Evolutionary conservation across 2,113 vertebrate species (phyloP), one percentile per base, ranked within the genome.

Genomic region (Xenus cinereus): DNA sequence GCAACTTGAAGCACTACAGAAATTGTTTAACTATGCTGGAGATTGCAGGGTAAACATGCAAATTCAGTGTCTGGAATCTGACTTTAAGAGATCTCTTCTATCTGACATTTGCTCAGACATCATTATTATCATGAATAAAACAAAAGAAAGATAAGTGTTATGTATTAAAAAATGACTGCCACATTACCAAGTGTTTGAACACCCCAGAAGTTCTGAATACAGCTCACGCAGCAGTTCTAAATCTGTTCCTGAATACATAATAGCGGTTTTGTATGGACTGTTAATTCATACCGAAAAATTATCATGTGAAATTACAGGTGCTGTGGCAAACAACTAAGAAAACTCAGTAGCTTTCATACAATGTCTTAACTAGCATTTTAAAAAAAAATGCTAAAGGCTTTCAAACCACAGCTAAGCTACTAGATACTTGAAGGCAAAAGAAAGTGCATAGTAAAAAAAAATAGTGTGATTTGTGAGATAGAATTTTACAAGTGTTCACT

Each of bases 91-190:
- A 84, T 64, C 33, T 77, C 56, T 90, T 91, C 85, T 82, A 79
- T 56, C 48, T 97, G 95, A 93, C 92, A 72, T 95, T 96, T 94
- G 69, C 53, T 87, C 76, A 90, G 68, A 96, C 53, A 78, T 90
- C 72, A 82, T 96, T 91, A 93, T 95, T 75, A 83, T 30, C 4
- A 72, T 37, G 60, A 95, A 84, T 93, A 89, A 94, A 95, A 64
- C 21, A 73, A 69, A 43, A 77, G 37, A 39, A 68, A 74, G 41
- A 4, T 46, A 68, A 91, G 15, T 32, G 32, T 74, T 84, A 28
- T 3, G 5, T 77, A 76, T 90, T 90, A 45, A 82, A 84, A 96
- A 85, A 57, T 51, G 9, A 87, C 30, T 81, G 82, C 72, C 59
- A 67, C 0, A 0, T 59, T 88, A 50, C 51, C 23, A 50, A 53